A percentile compares a stretch with the other conserved stretches of the same genome.
Conservation (phyloP, 2,797 vertebrate species). For the Ctenosaura bakeri region DNA sequence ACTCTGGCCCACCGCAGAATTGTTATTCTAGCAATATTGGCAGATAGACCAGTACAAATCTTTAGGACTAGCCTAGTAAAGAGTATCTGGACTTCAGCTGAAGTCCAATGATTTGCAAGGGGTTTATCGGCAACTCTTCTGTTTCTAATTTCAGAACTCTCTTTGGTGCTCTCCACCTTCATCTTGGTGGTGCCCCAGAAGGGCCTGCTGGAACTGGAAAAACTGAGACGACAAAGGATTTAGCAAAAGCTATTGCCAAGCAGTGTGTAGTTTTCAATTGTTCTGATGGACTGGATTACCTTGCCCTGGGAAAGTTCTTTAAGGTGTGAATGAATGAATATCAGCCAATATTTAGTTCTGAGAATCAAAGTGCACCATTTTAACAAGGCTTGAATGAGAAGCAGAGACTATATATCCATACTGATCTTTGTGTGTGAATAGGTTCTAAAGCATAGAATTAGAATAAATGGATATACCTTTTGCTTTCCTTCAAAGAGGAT, state of each 20-base stretch:
- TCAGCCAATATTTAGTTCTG: not conserved
- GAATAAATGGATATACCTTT: not conserved
- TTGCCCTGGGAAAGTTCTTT: slow-evolving; percentile 93
- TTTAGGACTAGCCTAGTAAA: not conserved
- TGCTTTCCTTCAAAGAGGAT: not conserved
- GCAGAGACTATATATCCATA: not conserved
- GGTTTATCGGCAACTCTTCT: not conserved
- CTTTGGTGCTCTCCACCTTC: slow-evolving; percentile 90
- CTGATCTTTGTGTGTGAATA: not conserved
- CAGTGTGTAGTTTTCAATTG: slow-evolving; percentile 96
- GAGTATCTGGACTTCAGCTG: not conserved
- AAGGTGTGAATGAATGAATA: slow-evolving; percentile 80
- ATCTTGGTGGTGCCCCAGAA: slow-evolving; percentile 92
- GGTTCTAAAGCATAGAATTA: not conserved
- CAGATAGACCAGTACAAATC: not conserved
- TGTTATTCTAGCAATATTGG: not conserved
- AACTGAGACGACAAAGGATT: slow-evolving; percentile 93
- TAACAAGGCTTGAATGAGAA: not conserved
- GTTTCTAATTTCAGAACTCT: slow-evolving; percentile 83
- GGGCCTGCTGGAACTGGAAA: slow-evolving; percentile 94
- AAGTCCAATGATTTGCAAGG: not conserved
- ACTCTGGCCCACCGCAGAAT: not conserved
- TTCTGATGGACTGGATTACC: slow-evolving; percentile 93
- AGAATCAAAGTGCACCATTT: not conserved
- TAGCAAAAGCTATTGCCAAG: slow-evolving; percentile 94